Conservation (phyloP, 2,888 invertebrate species). For the Scrobipalpa costella region DNA sequence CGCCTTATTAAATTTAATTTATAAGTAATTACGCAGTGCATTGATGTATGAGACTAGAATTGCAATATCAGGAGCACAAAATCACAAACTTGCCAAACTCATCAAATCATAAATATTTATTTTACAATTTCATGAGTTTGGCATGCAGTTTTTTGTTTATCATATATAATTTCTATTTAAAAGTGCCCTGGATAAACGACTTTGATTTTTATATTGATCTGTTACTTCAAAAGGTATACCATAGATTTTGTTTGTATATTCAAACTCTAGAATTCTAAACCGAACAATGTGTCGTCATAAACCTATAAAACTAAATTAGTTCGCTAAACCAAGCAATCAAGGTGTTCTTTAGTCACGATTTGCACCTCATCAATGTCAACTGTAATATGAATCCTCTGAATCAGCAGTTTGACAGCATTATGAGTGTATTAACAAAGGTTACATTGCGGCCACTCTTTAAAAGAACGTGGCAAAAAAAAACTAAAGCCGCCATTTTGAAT, state of each 20-base stretch:
- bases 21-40: slow-evolving; percentile 25
- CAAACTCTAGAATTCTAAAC: not conserved
- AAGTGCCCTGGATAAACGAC: too few species aligned
- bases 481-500: too few species aligned
- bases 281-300: slow-evolving; percentile 11
- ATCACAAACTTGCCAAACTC: too few species aligned
- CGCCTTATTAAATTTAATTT: slow-evolving; percentile 48
- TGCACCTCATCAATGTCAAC: slow-evolving; percentile 15
- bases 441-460: too few species aligned
- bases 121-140: too few species aligned
- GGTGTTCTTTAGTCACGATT: slow-evolving; percentile 13
- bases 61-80: not conserved
- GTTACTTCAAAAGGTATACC: not conserved
- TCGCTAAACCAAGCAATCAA: not conserved
- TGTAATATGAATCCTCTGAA: slow-evolving; percentile 9
- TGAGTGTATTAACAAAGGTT: slow-evolving; percentile 8
- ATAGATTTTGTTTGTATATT: too few species aligned
- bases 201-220: not conserved
- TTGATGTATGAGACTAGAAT: slow-evolving; percentile 7
- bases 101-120: too few species aligned
- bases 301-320: slow-evolving; percentile 3
- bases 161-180: too few species aligned
- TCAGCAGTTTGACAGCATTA: slow-evolving; percentile 1
- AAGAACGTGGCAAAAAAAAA: too few species aligned
- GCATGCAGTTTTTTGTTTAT: too few species aligned